Base-by-base conservation (phyloP, 35 echinoderm and acorn worm species). In the Heliocidaris tuberculata region DNA sequence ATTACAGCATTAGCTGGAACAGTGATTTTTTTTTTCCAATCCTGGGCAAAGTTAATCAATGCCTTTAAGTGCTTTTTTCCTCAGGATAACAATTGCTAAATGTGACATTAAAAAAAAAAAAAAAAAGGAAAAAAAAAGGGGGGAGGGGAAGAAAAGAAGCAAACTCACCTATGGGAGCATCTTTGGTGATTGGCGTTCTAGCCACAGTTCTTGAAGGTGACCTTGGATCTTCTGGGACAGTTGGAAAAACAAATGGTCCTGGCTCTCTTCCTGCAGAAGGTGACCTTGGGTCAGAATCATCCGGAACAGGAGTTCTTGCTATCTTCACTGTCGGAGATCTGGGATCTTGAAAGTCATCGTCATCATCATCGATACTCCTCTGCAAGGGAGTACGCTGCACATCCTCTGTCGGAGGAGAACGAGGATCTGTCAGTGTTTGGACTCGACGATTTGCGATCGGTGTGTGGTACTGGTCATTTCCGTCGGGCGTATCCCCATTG, bases 201-300 rank as follows among this genome's bases (percentile, higher is more conserved):
- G 94, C 85, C 0, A 98, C 61, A 92, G 47, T 88, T n/a, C 93
- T 42, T 13, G 96, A 90, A 6, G 97, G 97, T 59, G 97, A 98
- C 70, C 97, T 90, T 86, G 97, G 97, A 86, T 98, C 97, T 27
- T 15, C 31, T 19, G 87, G 94, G 13, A 93, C 52, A 5, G 7
- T 9, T 59, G 96, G 96, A 95, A 96, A 96, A 54, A 95, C 27
- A 42, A 98, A 98, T 12, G 97, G 97, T 52, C 94, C 94, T 49
- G 97, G 97, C 9, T 96, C 97, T 94, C 98, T 96, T 0, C 96
- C 95, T 27, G 78, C 94, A 49, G 96, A 94, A 17, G 98, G 98
- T 16, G 98, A 99, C 52, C 98, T 95, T 13, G 98, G 98, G 92
- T 99, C 98, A 0, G 50, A 87, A 35, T 60, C 71, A 30, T 98